Evolutionary conservation across 1,140 invertebrate genomes (phyloP).

Genomic region (Hylaeus volcanicus): DNA sequence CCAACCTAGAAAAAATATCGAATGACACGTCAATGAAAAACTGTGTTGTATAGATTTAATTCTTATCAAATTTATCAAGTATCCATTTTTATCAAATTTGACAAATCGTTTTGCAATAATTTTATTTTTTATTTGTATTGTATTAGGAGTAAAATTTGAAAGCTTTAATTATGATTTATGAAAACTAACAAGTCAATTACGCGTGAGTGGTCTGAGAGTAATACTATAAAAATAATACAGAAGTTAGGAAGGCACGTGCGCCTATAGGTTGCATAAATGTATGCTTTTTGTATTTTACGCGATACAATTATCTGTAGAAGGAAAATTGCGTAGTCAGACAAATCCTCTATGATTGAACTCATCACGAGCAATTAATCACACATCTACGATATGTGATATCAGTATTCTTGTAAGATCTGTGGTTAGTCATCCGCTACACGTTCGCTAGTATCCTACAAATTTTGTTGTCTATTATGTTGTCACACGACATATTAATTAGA

Average conservation of each 20-base stretch:
- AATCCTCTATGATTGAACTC: slow-evolving; percentile 8
- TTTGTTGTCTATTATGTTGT: slow-evolving; percentile 51
- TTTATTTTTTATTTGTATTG: no score
- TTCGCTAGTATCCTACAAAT: not conserved
- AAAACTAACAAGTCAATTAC: not conserved
- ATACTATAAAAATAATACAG: not conserved
- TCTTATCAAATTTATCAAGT: not conserved
- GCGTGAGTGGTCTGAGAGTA: no score
- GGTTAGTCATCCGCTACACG: not conserved
- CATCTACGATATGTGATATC: slow-evolving; percentile 4
- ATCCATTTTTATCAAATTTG: not conserved
- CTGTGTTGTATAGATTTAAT: not conserved
- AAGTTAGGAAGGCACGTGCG: not conserved
- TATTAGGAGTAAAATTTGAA: not conserved
- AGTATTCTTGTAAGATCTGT: not conserved
- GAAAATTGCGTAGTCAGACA: slow-evolving; percentile 24
- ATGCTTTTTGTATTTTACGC: not conserved
- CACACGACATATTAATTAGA: slow-evolving; percentile 82
- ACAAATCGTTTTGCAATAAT: not conserved
- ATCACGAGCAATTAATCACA: not conserved
- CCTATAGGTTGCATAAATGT: not conserved
- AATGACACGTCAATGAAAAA: not conserved
- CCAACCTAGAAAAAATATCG: not conserved
- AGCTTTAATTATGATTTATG: not conserved
- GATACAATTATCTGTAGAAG: not conserved